Percentiles rank a stretch among this genome's conserved stretches.
These are phyloP conservation scores for Boloria euphrosyne DNA, from an alignment of 2,888 invertebrate species.

Conservation along the genomic window DNA sequence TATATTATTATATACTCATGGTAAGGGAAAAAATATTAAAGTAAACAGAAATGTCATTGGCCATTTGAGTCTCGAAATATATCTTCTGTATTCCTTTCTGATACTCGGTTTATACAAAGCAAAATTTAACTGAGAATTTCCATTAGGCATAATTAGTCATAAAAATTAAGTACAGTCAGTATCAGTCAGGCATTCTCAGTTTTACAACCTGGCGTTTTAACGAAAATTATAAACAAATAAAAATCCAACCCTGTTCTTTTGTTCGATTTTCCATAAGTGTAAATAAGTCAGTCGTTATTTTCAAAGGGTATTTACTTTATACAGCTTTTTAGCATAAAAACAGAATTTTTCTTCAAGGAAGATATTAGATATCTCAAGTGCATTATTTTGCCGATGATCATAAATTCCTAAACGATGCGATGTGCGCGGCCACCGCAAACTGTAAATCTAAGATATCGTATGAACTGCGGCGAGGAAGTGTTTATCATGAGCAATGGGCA, in stretches of 20 bases:
- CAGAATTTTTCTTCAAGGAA: not conserved
- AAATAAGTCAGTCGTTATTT: not conserved
- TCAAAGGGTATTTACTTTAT: conserved; percentile 10
- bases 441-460: conserved; percentile 29
- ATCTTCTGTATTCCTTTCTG: not conserved
- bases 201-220: conserved; percentile 8
- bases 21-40: not conserved
- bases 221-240: conserved; percentile 14
- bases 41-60: conserved; percentile 12
- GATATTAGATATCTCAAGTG: not conserved
- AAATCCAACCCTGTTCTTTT: conserved; percentile 5
- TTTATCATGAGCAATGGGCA: conserved; percentile 36
- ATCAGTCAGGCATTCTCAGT: conserved; percentile 13
- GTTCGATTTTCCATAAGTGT: conserved; percentile 13
- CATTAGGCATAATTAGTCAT: conserved; percentile 7
- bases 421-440: conserved; percentile 31
- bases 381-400: conserved; percentile 26
- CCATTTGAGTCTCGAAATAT: conserved; percentile 7
- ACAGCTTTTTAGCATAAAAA: not conserved
- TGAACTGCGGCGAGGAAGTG: conserved; percentile 37
- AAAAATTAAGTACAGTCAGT: conserved; percentile 4
- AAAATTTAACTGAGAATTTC: not conserved
- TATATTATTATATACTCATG: conserved; percentile 10
- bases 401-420: conserved; percentile 16
- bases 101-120: not conserved